Evolutionary conservation across 2,888 invertebrate species (phyloP).

Genomic region (Ceriagrion tenellum): DNA sequence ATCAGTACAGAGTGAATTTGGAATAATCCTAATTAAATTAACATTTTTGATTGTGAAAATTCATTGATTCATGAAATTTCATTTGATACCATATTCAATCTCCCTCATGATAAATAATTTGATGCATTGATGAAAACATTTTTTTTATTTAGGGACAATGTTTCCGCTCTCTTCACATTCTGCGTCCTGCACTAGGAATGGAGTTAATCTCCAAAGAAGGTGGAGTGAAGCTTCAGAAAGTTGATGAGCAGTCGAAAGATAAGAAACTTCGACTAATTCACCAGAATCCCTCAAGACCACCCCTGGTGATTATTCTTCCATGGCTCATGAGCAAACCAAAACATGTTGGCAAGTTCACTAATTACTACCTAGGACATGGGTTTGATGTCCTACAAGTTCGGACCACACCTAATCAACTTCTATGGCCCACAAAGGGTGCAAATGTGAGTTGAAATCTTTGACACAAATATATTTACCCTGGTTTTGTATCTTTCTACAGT

Average conservation of each 20-base stretch:
- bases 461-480: background rate
- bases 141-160: conserved; percentile 16
- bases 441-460: conserved; percentile 73
- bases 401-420: conserved; percentile 77
- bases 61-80: no score
- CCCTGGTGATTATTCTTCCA: conserved; percentile 77
- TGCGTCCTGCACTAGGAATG: conserved; percentile 41
- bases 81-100: no score
- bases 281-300: conserved; percentile 70
- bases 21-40: no score
- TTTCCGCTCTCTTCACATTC: conserved; percentile 30
- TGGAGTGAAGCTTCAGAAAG: conserved; percentile 21
- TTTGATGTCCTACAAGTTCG: conserved; percentile 78
- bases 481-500: background rate
- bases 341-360: conserved; percentile 78
- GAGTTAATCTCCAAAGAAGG: conserved; percentile 27
- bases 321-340: conserved; percentile 78
- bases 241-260: conserved; percentile 26
- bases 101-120: no score
- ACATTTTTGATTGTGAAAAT: no score
- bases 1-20: no score
- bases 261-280: background rate
- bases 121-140: background rate
- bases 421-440: conserved; percentile 77
- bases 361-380: conserved; percentile 77